These are phyloP conservation scores for Protosalanx chinensis DNA, from an alignment of 2,797 vertebrate species.

Conservation along the genomic window DNA sequence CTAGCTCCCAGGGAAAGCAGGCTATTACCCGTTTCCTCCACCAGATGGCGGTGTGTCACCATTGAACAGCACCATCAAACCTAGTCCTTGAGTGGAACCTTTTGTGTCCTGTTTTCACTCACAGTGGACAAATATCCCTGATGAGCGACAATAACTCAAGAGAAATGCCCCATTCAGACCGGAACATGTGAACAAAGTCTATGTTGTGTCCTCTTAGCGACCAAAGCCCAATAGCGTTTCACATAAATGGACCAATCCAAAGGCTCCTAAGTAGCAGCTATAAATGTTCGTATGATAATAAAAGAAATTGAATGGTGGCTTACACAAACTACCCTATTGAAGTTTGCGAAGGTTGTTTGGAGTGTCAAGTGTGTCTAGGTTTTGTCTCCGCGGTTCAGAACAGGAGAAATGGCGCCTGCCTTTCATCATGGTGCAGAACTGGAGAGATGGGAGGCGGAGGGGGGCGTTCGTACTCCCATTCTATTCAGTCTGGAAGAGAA, in stretches of 20 bases:
- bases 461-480: background rate
- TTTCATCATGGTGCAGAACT: background rate
- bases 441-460: too few relatives aligned
- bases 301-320: background rate
- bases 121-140: background rate
- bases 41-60: conserved; percentile 44
- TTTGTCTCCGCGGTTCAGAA: background rate
- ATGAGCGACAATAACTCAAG: conserved; percentile 13
- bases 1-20: background rate
- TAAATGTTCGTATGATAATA: background rate
- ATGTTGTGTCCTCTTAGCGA: background rate
- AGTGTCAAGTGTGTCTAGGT: background rate
- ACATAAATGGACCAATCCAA: background rate
- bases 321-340: background rate
- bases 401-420: background rate
- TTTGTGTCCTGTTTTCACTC: background rate
- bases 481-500: background rate
- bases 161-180: background rate
- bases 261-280: background rate
- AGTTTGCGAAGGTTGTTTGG: background rate
- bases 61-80: background rate
- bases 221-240: background rate
- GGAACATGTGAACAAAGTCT: background rate
- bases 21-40: conserved; percentile 26
- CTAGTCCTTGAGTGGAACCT: background rate